Evolutionary conservation across 2,113 vertebrate genomes (phyloP), one percentile per base, ranked within the genome.

Genomic region (Aphyosemion australe): DNA sequence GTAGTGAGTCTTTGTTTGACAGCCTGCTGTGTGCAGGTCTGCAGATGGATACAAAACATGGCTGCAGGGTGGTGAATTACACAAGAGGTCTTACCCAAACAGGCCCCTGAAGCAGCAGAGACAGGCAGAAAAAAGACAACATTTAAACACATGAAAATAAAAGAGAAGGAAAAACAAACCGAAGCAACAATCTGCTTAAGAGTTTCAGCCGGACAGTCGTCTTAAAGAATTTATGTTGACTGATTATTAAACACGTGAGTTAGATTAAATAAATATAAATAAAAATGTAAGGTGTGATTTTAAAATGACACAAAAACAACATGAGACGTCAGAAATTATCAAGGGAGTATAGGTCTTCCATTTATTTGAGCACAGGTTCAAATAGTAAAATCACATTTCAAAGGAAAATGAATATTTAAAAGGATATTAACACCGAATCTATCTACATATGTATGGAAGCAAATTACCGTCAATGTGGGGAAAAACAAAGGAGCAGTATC

Each of bases 71-170:
- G 71, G 65, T 52, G 64, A 76, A 65, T 75, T 69, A 74, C 50
- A 65, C 69, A 76, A 72, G 70, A 84, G 68, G 46, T 94, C 94
- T 95, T 95, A 95, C 93, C 94, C 90, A 93, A 95, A 95, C n/a
- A 93, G 91, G 93, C 92, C 94, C 92, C 94, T 96, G 92, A 85
- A 89, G 87, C 85, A 86, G 78, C 84, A 72, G 80, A 91, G 87
- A 92, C 90, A 83, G 88, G 91, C 65, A 80, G 88, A 85, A 88
- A 84, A 93, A 75, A 93, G 80, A 92, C 64, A 84, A 87, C 85
- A 89, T 80, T 86, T 75, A 91, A 81, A 78, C 10, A 73, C 72
- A 76, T 63, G 58, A 14, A 70, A 59, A 37, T 10, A 8, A 37
- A 53, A n/a, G n/a, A n/a, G n/a, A n/a, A 50, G 21, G 10, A 43